These are phyloP conservation scores for Caenorhabditis becei DNA, from an alignment of 2,888 invertebrate species.

Conservation along the genomic window DNA sequence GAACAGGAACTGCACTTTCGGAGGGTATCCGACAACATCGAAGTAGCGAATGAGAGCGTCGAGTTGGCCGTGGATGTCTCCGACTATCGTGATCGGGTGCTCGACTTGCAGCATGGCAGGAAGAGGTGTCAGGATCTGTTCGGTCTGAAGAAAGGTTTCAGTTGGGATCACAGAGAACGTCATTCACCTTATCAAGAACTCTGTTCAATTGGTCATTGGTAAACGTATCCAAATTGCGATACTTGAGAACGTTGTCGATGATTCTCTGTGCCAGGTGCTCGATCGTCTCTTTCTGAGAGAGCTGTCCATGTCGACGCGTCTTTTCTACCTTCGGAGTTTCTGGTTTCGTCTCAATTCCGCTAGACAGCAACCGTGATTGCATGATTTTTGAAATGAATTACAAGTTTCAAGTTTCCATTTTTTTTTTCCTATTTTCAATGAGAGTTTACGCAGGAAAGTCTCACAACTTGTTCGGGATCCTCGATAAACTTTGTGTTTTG, in stretches of 20 bases:
- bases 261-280: slow-evolving; percentile 55
- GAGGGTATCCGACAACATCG: slow-evolving; percentile 71
- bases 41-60: slow-evolving; percentile 69
- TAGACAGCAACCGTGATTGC: too few relatives aligned
- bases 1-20: slow-evolving; percentile 69
- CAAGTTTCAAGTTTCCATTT: background rate
- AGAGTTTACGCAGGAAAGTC: too few relatives aligned
- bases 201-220: slow-evolving; percentile 48
- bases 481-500: background rate
- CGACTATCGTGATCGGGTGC: slow-evolving; percentile 73
- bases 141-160: slow-evolving; percentile 32
- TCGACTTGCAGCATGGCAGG: slow-evolving; percentile 67
- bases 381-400: background rate
- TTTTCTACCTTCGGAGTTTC: background rate
- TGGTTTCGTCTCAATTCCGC: background rate
- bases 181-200: slow-evolving; percentile 45
- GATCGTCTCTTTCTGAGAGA: slow-evolving; percentile 33
- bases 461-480: too few relatives aligned
- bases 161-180: background rate
- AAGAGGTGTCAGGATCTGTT: slow-evolving; percentile 49
- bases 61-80: slow-evolving; percentile 77
- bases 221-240: slow-evolving; percentile 56
- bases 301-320: slow-evolving; percentile 7
- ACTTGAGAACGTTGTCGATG: slow-evolving; percentile 52
- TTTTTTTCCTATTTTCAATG: too few relatives aligned